Evolutionary conservation across 2,797 vertebrate genomes (phyloP), one percentile per base, ranked within the genome.

Genomic region (Rhabdophis nuchalis): DNA sequence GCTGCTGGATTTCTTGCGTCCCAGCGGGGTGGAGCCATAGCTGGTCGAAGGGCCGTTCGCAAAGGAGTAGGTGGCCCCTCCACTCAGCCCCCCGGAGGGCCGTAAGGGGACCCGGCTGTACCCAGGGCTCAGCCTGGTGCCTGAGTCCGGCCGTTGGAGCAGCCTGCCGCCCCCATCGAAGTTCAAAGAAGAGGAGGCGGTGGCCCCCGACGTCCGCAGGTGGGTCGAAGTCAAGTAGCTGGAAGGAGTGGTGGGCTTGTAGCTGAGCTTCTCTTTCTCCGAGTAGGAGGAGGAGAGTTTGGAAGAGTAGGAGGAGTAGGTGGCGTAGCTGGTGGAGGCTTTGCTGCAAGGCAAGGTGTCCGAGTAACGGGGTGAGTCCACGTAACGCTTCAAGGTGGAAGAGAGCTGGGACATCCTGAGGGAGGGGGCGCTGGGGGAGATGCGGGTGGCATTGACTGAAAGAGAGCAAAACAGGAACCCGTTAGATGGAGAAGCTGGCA

Each of bases 351-450:
- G 99, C 96, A 98, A 61, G 94, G 97, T 95, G 97, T 98, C 98
- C 12, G 97, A 93, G 57, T 98, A 98, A 96, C 95, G 97, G 92
- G 97, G 94, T 0, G 97, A 95, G 86, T 97, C 97, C 0, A 97
- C 95, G 57, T 98, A 99, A 77, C 98, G 98, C 98, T 99, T 99
- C 97, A 99, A 97, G 86, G 98, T 98, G 96, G 99, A 98, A 95
- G 99, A 99, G 93, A 99, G 98, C 92, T 99, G 99, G 97, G 99
- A 99, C 99, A 99, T 98, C 96, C 96, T 98, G 97, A 97, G 98
- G 98, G 98, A 95, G 93, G 95, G 96, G 93, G 96, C 85, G 96
- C 95, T 95, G 96, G 57, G 54, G 95, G 95, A 92, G 94, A 97
- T 97, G 97, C 98, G 96, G 98, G 98, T 98, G 96, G 97, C 98